Evolutionary conservation across 2,888 invertebrate genomes (phyloP).

Genomic region (Meghimatium bilineatum): DNA sequence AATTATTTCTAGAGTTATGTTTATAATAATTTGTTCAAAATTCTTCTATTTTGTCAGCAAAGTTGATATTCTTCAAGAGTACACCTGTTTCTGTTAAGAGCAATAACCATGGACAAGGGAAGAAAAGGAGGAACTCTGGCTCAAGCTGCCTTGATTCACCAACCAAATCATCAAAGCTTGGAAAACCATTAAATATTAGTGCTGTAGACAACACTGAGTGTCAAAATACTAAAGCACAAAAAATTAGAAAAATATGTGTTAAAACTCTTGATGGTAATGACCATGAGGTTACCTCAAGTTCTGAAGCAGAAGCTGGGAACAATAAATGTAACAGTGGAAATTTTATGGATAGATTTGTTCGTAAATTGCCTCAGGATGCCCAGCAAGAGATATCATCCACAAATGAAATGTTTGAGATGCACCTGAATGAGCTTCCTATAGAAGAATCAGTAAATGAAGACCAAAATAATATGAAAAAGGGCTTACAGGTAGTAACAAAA

Average conservation of each 20-base stretch:
- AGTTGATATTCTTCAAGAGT: conserved; percentile 33
- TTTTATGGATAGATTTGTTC: conserved; percentile 61
- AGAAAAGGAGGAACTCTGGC: conserved; percentile 40
- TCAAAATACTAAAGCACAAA: conserved; percentile 53
- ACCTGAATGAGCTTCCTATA: conserved; percentile 39
- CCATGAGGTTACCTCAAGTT: conserved; percentile 71
- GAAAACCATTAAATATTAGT: conserved; percentile 55
- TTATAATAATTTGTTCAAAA: too few species aligned
- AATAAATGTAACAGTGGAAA: conserved; percentile 49
- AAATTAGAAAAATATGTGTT: conserved; percentile 45
- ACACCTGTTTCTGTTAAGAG: conserved; percentile 1
- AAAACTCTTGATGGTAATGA: conserved; percentile 56
- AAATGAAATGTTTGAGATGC: conserved; percentile 62
- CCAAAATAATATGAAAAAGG: background rate
- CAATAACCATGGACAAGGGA: background rate
- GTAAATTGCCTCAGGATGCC: conserved; percentile 48
- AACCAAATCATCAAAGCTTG: conserved; percentile 52
- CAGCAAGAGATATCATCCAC: conserved; percentile 67
- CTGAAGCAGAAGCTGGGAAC: conserved; percentile 61
- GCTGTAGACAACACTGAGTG: conserved; percentile 52
- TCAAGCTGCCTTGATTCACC: conserved; percentile 31
- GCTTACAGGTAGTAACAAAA: background rate
- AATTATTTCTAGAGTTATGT: too few species aligned
- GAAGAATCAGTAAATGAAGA: conserved; percentile 16
- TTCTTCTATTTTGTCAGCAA: conserved; percentile 38